phyloP scores from a whole-genome alignment of 2,888 invertebrate genomes.

The Galeopsomyia nigrocyanea region DNA sequence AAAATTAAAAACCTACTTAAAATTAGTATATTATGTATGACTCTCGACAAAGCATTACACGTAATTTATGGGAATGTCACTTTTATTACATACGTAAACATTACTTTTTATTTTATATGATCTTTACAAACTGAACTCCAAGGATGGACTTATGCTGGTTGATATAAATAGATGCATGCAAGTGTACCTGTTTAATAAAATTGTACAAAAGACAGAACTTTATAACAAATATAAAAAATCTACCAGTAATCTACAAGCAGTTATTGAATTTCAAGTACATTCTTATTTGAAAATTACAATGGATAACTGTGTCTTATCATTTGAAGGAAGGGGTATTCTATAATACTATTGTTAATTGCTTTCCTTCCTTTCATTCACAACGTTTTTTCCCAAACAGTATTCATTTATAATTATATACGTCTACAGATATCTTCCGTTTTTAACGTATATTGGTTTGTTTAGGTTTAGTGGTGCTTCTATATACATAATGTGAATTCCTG shows the following conservation, averaged over 20 bases:
- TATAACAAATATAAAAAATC: slow-evolving; percentile 50
- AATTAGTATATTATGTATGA: slow-evolving; percentile 20
- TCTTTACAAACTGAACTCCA: slow-evolving; percentile 42
- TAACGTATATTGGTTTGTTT: slow-evolving; percentile 57
- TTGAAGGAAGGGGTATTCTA: too few relatives aligned
- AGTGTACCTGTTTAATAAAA: slow-evolving; percentile 48
- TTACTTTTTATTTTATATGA: neutral
- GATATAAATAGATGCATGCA: neutral
- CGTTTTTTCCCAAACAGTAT: slow-evolving; percentile 50
- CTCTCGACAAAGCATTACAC: slow-evolving; percentile 45
- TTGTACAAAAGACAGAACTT: slow-evolving; percentile 54
- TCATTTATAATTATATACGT: slow-evolving; percentile 53
- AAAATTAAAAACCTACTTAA: neutral
- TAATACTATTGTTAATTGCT: slow-evolving; percentile 33
- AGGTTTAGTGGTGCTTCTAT: slow-evolving; percentile 66
- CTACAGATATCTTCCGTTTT: slow-evolving; percentile 54
- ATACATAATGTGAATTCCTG: slow-evolving; percentile 65
- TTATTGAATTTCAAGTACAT: too few relatives aligned
- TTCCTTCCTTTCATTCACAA: slow-evolving; percentile 34
- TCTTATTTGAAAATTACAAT: too few relatives aligned
- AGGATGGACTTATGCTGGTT: slow-evolving; percentile 27
- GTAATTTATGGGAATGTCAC: slow-evolving; percentile 8
- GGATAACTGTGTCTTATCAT: too few relatives aligned
- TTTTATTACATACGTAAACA: slow-evolving; percentile 26
- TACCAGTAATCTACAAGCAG: slow-evolving; percentile 22